These are phyloP conservation scores for Amphiprion clarkii DNA, from an alignment of 2,797 vertebrate genomes.

Conservation along the genomic window DNA sequence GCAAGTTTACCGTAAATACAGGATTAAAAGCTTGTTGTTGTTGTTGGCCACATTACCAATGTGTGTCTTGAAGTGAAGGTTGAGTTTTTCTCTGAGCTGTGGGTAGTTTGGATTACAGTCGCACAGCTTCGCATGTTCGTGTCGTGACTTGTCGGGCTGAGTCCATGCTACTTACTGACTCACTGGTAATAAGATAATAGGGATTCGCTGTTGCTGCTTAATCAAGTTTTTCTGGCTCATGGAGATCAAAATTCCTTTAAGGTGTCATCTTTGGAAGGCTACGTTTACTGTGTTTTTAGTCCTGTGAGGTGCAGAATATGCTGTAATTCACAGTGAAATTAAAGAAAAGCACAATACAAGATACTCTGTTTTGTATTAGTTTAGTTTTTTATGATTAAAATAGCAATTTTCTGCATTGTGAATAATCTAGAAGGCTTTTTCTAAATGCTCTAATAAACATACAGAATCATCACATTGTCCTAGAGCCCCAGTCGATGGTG, in stretches of 20 bases:
- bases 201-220: neutral
- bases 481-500: no score
- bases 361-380: no score
- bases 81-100: conserved; percentile 6
- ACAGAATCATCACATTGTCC: no score
- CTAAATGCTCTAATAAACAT: no score
- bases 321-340: no score
- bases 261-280: no score
- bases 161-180: neutral
- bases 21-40: conserved; percentile 26
- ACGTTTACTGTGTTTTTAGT: no score
- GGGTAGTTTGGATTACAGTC: conserved; percentile 8
- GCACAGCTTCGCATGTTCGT: neutral
- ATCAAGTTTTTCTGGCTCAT: neutral
- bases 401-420: no score
- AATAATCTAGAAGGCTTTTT: no score
- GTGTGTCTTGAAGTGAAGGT: neutral
- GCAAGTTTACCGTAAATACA: conserved; percentile 47
- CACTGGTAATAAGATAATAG: neutral
- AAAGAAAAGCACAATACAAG: no score
- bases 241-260: neutral
- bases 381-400: no score
- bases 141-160: conserved; percentile 32
- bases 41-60: neutral
- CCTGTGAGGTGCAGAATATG: no score